Evolutionary conservation across 1,140 invertebrate species (phyloP).

Genomic region (Diorhabda elongata): DNA sequence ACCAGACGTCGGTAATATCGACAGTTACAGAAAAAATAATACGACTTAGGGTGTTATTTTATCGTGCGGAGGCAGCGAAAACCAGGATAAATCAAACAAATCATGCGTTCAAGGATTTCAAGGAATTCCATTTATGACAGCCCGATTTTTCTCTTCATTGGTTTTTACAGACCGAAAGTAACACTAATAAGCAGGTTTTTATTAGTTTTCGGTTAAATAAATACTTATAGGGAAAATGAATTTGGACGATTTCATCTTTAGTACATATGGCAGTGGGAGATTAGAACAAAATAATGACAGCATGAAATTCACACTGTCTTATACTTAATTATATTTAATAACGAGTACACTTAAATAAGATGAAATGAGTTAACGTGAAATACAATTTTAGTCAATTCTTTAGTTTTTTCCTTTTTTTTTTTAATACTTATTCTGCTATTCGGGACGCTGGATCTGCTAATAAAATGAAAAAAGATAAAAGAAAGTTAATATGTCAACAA

Average conservation of each 20-base stretch:
- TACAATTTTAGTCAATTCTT: too few species aligned
- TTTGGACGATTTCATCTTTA: not conserved
- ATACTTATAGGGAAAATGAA: constrained; percentile 1
- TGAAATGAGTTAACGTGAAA: too few species aligned
- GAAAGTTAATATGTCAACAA: too few species aligned
- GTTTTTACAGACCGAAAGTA: not conserved
- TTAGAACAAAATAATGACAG: too few species aligned
- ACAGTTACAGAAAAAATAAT: constrained; percentile 8
- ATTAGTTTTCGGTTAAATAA: not conserved
- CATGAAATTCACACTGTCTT: too few species aligned
- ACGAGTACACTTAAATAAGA: too few species aligned
- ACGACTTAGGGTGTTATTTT: constrained; percentile 14
- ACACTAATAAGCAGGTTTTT: constrained; percentile 2
- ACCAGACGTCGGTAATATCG: constrained; percentile 1
- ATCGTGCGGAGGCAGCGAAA: constrained; percentile 10
- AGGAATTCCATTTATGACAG: constrained; percentile 10
- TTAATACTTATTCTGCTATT: too few species aligned
- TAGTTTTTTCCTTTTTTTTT: too few species aligned
- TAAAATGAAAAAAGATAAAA: too few species aligned
- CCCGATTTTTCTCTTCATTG: constrained; percentile 4
- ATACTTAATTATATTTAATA: too few species aligned
- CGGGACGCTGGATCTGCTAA: too few species aligned
- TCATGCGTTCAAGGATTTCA: constrained; percentile 12
- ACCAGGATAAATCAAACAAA: constrained; percentile 13
- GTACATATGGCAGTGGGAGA: too few species aligned